Base-by-base conservation (phyloP, 2,797 vertebrate genomes). In the Tauraco hartlaubi region DNA sequence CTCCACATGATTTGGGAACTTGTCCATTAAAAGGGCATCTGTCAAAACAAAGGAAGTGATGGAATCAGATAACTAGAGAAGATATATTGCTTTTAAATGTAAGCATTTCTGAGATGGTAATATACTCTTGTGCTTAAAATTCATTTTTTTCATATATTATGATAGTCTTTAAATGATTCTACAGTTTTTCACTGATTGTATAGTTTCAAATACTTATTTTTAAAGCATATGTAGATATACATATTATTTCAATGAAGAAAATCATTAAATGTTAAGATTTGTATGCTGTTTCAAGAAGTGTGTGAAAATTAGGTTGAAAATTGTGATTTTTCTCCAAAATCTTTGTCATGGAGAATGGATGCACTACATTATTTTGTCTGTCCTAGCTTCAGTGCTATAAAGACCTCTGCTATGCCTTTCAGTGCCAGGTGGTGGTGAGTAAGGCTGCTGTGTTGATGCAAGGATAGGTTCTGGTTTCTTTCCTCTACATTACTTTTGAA, bases 21-120 rank as follows among this genome's bases (percentile, higher is more conserved):
- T 46, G 39, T 33, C 43, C 63, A 48, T 97, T 97, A 91, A 89
- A 94, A 72, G 54, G 77, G 15, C 95, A 98, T 95, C 95, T 97
- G 96, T 96, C 87, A 94, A 97, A 98, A 97, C 96, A 97, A 95
- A 95, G 64, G 61, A 86, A 91, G 87, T 67, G 17, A 59, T 84
- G 31, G 35, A 87, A 80, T 93, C 88, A 93, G 84, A 79, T 96
- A 93, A 83, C 96, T 83, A 87, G 48, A 87, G 81, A 78, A 73
- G n/a, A 80, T 33, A 35, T 14, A 26, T 81, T 90, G 22, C 49
- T 75, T 88, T 62, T 75, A 83, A 91, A 61, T 15, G 15, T 37
- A 51, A 79, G 43, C 28, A 39, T 66, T 87, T 80, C 59, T 68
- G 67, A 90, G 69, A 75, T 75, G 41, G 18, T 44, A 6, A 35